phyloP scores from a whole-genome alignment of 1,140 invertebrate genomes.

The Vanessa tameamea region DNA sequence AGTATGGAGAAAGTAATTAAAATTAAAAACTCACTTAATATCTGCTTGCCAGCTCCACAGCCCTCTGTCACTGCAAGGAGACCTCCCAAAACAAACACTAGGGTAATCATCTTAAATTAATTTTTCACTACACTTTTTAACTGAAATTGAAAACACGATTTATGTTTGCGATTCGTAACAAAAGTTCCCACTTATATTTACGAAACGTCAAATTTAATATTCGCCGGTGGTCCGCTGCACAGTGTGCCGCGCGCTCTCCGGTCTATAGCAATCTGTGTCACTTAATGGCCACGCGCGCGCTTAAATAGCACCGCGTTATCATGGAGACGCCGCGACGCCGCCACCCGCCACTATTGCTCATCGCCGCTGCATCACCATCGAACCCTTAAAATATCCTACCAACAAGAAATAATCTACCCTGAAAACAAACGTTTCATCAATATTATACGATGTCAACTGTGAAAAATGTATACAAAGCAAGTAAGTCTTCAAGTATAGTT shows the following conservation, averaged over 20 bases:
- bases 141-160: slow-evolving; percentile 62
- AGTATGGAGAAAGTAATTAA: neutral
- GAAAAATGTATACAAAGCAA: slow-evolving; percentile 6
- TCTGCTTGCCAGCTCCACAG: slow-evolving; percentile 68
- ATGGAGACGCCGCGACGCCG: slow-evolving; percentile 72
- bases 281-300: slow-evolving; percentile 42
- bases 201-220: slow-evolving; percentile 73
- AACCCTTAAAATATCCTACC: slow-evolving; percentile 20
- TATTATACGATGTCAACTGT: slow-evolving; percentile 6
- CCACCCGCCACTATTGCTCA: slow-evolving; percentile 28
- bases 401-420: slow-evolving; percentile 29
- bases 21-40: slow-evolving; percentile 67
- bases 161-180: slow-evolving; percentile 76
- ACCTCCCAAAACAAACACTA: slow-evolving; percentile 77
- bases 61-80: slow-evolving; percentile 72
- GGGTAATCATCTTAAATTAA: slow-evolving; percentile 69
- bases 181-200: slow-evolving; percentile 75
- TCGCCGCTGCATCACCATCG: slow-evolving; percentile 36
- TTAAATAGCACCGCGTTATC: slow-evolving; percentile 67
- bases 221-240: slow-evolving; percentile 72
- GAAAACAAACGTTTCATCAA: slow-evolving; percentile 14
- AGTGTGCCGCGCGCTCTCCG: slow-evolving; percentile 73
- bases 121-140: slow-evolving; percentile 72
- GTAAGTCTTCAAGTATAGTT: slow-evolving; percentile 35
- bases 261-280: slow-evolving; percentile 64